Evolutionary conservation across 2,888 invertebrate genomes (phyloP).

Genomic region (Serrognathus titanus): DNA sequence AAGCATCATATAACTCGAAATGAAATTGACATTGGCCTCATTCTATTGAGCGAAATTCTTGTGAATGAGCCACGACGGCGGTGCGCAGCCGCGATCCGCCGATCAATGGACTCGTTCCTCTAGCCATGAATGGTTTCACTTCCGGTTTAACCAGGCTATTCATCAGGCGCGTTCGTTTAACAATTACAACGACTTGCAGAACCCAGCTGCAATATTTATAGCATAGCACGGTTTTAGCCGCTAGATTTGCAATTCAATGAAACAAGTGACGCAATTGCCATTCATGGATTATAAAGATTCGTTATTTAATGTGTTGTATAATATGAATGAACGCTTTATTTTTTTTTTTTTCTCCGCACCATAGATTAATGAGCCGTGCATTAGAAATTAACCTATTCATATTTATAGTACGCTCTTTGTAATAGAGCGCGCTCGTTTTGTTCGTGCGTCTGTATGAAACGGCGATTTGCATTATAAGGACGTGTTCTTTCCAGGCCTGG

Average conservation of each 20-base stretch:
- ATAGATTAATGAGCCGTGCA: neutral
- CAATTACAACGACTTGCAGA: conserved; percentile 7
- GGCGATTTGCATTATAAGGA: too few species aligned
- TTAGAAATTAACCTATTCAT: neutral
- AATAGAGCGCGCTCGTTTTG: neutral
- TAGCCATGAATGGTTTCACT: conserved; percentile 16
- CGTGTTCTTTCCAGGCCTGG: too few species aligned
- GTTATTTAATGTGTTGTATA: neutral
- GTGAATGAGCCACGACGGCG: conserved; percentile 24
- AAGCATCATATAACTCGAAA: conserved; percentile 9
- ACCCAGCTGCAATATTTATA: conserved; percentile 8
- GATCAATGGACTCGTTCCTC: conserved; percentile 27
- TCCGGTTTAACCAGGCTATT: conserved; percentile 10
- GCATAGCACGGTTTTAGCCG: conserved; percentile 16
- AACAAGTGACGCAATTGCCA: conserved; percentile 22
- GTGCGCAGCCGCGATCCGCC: conserved; percentile 24
- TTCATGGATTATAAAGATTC: conserved; percentile 6
- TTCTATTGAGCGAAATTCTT: conserved; percentile 20
- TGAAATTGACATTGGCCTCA: conserved; percentile 25
- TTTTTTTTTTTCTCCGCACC: neutral
- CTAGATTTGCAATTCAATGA: conserved; percentile 27
- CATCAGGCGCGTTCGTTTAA: neutral
- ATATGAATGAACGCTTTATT: neutral
- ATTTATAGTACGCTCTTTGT: neutral
- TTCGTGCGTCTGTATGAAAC: too few species aligned